A percentile compares a stretch with the other conserved stretches of the same genome.
Conservation (phyloP, 30 jellyfish, hydroid and myxozoan genomes). For the Nemopilema nomurai region DNA sequence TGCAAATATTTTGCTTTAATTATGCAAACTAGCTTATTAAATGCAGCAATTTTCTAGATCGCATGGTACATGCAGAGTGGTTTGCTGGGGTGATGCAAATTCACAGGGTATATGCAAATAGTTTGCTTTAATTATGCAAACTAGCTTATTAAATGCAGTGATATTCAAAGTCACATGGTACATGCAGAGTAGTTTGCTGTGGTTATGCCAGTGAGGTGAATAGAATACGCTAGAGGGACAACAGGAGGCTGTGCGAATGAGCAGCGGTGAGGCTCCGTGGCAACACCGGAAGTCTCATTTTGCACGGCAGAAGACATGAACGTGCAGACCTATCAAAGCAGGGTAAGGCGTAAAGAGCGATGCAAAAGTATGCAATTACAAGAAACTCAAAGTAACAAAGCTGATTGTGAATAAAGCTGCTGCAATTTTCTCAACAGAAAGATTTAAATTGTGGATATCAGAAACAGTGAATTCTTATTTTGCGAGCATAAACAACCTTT, state of each 20-base stretch:
- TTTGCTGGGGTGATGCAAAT: too few species aligned
- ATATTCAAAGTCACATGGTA: too few species aligned
- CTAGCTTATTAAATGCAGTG: too few species aligned
- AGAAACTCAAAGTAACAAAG: background rate
- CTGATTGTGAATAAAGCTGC: background rate
- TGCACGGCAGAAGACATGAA: background rate
- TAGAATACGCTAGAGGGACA: background rate
- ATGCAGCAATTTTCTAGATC: too few species aligned
- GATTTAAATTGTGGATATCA: background rate
- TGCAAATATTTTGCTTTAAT: too few species aligned
- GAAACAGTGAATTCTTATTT: background rate
- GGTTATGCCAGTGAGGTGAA: background rate
- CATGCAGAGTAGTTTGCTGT: too few species aligned
- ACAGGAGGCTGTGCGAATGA: background rate
- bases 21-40: too few species aligned
- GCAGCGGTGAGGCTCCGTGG: background rate
- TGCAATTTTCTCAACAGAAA: background rate
- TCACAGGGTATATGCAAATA: too few species aligned
- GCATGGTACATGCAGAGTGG: too few species aligned
- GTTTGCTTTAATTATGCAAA: too few species aligned
- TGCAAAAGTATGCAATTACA: background rate
- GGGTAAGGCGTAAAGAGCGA: background rate
- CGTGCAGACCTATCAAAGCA: background rate
- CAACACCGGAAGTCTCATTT: background rate
- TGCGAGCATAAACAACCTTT: background rate